Evolutionary conservation across 2,888 invertebrate species (phyloP).

Genomic region (Caenorhabditis macrosperma): DNA sequence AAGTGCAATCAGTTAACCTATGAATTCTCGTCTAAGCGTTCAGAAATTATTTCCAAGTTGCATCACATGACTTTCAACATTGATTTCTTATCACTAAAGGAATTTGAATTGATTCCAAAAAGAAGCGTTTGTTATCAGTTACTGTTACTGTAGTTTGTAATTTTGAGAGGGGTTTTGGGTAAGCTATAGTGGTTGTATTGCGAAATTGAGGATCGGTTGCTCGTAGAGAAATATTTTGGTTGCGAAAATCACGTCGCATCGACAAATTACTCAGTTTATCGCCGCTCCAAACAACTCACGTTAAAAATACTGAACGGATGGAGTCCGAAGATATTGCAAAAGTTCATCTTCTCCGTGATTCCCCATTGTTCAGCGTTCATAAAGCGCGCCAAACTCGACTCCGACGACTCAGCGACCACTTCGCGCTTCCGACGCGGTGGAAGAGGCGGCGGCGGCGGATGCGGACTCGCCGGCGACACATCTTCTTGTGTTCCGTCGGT

Average conservation of each 20-base stretch:
- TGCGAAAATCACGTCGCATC: too few relatives aligned
- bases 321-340: constrained; percentile 27
- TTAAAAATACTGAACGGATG: constrained; percentile 19
- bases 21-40: too few relatives aligned
- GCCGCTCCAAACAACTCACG: constrained; percentile 22
- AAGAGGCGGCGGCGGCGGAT: neutral
- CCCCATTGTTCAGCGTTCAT: constrained; percentile 14
- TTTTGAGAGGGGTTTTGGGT: too few relatives aligned
- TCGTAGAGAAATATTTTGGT: too few relatives aligned
- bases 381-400: constrained; percentile 13
- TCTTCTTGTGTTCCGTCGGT: neutral
- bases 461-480: too few relatives aligned
- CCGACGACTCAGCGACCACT: neutral
- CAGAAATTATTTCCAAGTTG: too few relatives aligned
- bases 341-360: constrained; percentile 13
- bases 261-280: too few relatives aligned
- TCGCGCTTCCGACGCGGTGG: constrained; percentile 8
- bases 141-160: neutral
- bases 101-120: too few relatives aligned
- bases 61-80: neutral
- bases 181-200: too few relatives aligned
- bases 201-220: too few relatives aligned
- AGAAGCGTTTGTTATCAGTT: too few relatives aligned
- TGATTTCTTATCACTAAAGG: neutral
- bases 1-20: too few relatives aligned